Evolutionary conservation across 2,113 vertebrate species (phyloP), one percentile per base, ranked within the genome.

Genomic region (Gila orcuttii): DNA sequence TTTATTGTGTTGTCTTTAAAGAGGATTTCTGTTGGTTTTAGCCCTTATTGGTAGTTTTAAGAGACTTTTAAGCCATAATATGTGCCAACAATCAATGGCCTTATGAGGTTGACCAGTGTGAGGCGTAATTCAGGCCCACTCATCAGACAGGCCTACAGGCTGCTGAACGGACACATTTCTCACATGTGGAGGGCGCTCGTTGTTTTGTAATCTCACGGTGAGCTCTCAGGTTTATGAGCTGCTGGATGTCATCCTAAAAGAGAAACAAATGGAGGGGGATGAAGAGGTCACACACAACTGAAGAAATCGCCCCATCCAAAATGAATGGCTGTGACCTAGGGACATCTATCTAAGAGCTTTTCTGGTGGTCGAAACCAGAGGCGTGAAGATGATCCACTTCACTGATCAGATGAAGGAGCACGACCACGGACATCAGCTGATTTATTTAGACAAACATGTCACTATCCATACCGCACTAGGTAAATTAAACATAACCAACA

Each of bases 401-500:
- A 69, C 10, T 2, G 33, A 64, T 73, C 33, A 12, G 28, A 52
- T 83, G 28, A 71, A 73, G 9, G 19, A 57, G 47, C 42, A 31
- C 17, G 1, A 21, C 9, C 42, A 66, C 17, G 17, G 47, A 33
- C 47, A 39, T 42, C 23, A 33, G 42, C n/a, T 52, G 57, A 73
- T 74, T 76, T 62, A 82, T 86, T 82, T 39, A 57, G 79, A 66
- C 45, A 36, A n/a, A 71, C 31, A 52, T 71, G 47, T 73, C 66
- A 73, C 79, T 59, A 50, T 76, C 59, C 31, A 39, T 45, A 36
- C 42, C 21, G 19, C 57, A 23, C 59, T 33, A 33, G 28, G 68
- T 64, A 74, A 82, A 86, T 82, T 62, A 86, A 64, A 76, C 28
- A n/a, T 47, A 59, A 86, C 52, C 42, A 74, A 50, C 66, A 36